phyloP scores from a whole-genome alignment of 2,113 vertebrate species.

The Mus musculus region DNA sequence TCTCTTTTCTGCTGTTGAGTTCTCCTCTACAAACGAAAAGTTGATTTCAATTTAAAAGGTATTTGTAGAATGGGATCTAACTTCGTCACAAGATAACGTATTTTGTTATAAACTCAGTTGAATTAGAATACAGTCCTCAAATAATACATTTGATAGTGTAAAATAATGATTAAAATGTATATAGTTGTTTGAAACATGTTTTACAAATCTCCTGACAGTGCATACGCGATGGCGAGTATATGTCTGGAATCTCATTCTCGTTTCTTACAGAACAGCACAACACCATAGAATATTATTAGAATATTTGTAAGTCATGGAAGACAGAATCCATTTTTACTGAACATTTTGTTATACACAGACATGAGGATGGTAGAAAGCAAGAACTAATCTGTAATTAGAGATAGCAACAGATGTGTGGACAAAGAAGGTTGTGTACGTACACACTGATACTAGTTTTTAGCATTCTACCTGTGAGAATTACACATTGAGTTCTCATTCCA shows the following conservation, averaged over 20 bases:
- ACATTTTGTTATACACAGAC: neutral
- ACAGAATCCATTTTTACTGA: neutral
- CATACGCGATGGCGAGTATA: neutral
- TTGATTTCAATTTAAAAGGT: neutral
- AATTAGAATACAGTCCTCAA: neutral
- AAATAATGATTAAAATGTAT: neutral
- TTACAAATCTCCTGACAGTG: neutral
- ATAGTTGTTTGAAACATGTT: neutral
- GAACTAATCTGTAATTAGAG: slow-evolving; percentile 50
- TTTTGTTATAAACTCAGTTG: neutral
- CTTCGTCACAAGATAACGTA: neutral
- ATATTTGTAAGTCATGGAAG: neutral
- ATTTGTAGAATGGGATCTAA: neutral
- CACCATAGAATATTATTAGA: neutral
- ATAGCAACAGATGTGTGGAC: slow-evolving; percentile 16
- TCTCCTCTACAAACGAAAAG: neutral
- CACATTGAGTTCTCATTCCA: slow-evolving; percentile 5
- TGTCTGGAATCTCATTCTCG: neutral
- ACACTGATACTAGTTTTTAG: neutral
- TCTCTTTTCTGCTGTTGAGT: neutral
- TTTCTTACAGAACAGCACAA: neutral
- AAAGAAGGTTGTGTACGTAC: neutral
- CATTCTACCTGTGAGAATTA: neutral
- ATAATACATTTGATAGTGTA: neutral
- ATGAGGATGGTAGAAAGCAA: neutral